Evolutionary conservation across 2,797 vertebrate genomes (phyloP), one percentile per base, ranked within the genome.

Genomic region (Rhinophrynus dorsalis): DNA sequence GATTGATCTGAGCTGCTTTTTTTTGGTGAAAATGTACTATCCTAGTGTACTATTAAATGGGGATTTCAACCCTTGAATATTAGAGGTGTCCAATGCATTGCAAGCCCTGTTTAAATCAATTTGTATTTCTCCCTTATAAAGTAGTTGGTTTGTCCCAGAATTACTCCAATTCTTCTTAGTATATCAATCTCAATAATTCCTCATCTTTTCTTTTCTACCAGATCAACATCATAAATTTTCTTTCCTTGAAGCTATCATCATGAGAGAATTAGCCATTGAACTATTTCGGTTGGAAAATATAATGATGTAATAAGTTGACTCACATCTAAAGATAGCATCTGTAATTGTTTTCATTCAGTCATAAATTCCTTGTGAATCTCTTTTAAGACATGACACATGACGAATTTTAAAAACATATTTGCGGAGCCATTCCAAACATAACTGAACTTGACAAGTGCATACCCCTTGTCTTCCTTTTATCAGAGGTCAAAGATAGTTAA

Each of bases 361-460:
- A 65, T 65, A 65, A 57, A 65, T 65, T 65, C 69, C 54, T 48
- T 11, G 33, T 65, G 61, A 58, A 72, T 72, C 57, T 44, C 38
- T 60, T 60, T 64, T 72, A 72, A 72, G 61, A 72, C 69, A 52
- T 58, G 69, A 72, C 69, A 72, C 69, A 58, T 59, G 54, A 58
- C 55, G 61, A 51, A 58, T 65, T 64, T 72, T 72, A 44, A 72
- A 72, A 47, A 72, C 29, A 38, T 38, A 32, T 32, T 54, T 26
- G 35, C 29, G 35, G 21, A 65, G 20, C 61, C 69, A 59, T 72
- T 72, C 69, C 69, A 59, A 59, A 58, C 61, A 72, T 72, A 72
- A 35, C 61, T 48, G 24, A 23, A 17, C 32, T 33, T 72, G 69
- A 65, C 61, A 65, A 65, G 69, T 52, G 37, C 9, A 44, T 65